These are phyloP conservation scores for Porites cylindrica DNA, from an alignment of 92 coral and sea anemone genomes.

Conservation along the genomic window DNA sequence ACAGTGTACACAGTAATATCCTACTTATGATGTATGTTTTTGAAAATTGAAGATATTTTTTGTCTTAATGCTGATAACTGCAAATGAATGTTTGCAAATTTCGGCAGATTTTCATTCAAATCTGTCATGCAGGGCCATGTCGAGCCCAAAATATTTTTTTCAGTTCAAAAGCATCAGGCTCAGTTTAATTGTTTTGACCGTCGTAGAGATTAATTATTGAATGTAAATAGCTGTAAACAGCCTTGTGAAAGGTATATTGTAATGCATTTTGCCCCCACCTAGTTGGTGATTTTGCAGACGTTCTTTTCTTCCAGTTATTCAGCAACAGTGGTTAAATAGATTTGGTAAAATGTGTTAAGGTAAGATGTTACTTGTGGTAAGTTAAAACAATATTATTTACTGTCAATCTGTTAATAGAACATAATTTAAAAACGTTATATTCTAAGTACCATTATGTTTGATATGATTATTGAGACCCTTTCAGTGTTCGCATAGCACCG, in stretches of 20 bases:
- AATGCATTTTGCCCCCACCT: too few relatives aligned
- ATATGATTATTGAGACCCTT: not conserved
- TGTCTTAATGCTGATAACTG: not conserved
- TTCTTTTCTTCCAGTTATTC: not conserved
- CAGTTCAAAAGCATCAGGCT: not conserved
- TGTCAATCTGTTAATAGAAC: conserved; percentile 5
- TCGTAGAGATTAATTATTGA: not conserved
- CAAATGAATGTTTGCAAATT: conserved; percentile 1
- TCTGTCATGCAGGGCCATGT: not conserved
- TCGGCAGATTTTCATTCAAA: not conserved
- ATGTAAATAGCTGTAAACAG: not conserved
- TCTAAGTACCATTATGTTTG: conserved; percentile 3
- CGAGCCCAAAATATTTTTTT: too few relatives aligned
- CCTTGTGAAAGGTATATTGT: not conserved
- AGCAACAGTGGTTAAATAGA: not conserved
- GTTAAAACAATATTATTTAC: not conserved
- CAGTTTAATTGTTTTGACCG: not conserved
- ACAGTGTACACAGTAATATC: not conserved
- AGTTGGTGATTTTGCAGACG: not conserved
- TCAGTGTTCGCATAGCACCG: too few relatives aligned
- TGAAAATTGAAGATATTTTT: not conserved
- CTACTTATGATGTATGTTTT: not conserved
- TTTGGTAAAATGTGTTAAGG: not conserved
- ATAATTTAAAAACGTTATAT: conserved; percentile 22
- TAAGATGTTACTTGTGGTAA: not conserved